Percentiles rank a stretch among this genome's conserved stretches.
Conservation (phyloP, 2,888 invertebrate genomes). For the Protodeltote pygarga region DNA sequence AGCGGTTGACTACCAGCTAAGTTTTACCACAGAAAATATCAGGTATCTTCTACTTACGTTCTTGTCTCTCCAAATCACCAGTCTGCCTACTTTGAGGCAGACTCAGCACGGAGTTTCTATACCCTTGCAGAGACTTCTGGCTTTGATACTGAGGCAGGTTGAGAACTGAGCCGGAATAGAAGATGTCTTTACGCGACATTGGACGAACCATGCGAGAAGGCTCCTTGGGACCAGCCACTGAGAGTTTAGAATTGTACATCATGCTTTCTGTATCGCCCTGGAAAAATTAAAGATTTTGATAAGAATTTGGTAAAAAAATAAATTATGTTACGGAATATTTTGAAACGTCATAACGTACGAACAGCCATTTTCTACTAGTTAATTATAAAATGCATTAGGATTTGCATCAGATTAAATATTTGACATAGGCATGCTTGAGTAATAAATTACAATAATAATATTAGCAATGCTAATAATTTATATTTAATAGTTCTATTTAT, state of each 20-base stretch:
- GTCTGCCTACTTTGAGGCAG: constrained; percentile 91
- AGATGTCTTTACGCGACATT: constrained; percentile 97
- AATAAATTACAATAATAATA: too few relatives aligned
- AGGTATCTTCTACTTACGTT: too few relatives aligned
- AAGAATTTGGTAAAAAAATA: neutral
- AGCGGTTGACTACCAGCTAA: too few relatives aligned
- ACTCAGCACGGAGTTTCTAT: constrained; percentile 96
- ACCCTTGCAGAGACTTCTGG: constrained; percentile 95
- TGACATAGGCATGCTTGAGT: too few relatives aligned
- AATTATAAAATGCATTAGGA: too few relatives aligned
- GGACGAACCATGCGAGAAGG: constrained; percentile 92
- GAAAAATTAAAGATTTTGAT: neutral
- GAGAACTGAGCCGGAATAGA: constrained; percentile 98
- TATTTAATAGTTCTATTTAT: too few relatives aligned
- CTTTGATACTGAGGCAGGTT: constrained; percentile 97
- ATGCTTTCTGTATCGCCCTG: constrained; percentile 90
- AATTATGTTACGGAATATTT: too few relatives aligned
- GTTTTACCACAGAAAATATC: too few relatives aligned
- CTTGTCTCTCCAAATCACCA: constrained; percentile 89
- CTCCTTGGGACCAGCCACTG: constrained; percentile 78
- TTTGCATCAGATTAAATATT: too few relatives aligned
- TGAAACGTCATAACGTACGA: too few relatives aligned
- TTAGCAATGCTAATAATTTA: too few relatives aligned
- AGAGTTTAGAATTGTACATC: constrained; percentile 90
- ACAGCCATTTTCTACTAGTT: too few relatives aligned